Conservation (phyloP, 2,113 vertebrate genomes). For the Otolemur garnettii region DNA sequence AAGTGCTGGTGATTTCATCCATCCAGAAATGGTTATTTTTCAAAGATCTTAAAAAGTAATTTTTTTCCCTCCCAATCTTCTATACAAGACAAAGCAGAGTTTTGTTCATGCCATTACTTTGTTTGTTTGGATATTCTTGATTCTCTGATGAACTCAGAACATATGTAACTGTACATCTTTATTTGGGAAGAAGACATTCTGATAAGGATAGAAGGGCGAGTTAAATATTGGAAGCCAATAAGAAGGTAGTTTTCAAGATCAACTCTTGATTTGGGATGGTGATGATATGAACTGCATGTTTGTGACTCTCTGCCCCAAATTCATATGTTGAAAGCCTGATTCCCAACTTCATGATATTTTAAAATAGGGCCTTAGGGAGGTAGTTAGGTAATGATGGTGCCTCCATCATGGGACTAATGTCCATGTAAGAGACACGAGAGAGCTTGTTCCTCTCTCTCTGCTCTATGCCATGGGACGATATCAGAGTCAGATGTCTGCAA, state of each 20-base stretch:
- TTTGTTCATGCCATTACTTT: neutral
- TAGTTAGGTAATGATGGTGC: neutral
- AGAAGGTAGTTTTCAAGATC: slow-evolving; percentile 3
- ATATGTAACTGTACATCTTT: neutral
- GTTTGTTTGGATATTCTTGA: neutral
- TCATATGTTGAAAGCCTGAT: neutral
- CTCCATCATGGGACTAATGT: neutral
- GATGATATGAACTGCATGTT: neutral
- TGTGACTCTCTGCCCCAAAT: neutral
- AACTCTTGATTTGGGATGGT: neutral
- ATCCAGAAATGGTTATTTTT: neutral
- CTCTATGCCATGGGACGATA: neutral
- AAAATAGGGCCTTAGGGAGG: neutral
- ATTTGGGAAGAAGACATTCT: neutral
- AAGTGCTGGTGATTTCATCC: neutral
- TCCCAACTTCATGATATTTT: neutral
- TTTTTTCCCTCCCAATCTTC: neutral
- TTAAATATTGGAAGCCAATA: neutral
- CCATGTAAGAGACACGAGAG: neutral
- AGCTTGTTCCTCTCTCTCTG: neutral
- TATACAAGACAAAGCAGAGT: neutral
- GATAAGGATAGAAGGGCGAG: neutral
- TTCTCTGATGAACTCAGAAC: neutral
- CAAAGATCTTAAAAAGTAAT: neutral
- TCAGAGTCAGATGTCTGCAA: neutral